A percentile compares a stretch with the other conserved stretches of the same genome.
Evolutionary conservation across 2,888 invertebrate species (phyloP).

Genomic region (Eledone cirrhosa): DNA sequence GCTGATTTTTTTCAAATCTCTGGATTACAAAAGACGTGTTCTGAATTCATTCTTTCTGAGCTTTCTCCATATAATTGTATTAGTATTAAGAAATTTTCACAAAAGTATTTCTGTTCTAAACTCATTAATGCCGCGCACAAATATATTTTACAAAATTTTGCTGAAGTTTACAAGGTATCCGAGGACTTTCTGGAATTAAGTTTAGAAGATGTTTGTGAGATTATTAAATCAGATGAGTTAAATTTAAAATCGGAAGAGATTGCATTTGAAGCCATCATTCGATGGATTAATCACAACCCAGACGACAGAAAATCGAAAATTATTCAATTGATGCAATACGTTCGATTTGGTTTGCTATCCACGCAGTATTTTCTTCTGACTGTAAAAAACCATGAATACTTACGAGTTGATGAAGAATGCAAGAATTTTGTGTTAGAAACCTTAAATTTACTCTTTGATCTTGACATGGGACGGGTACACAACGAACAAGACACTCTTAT

Average conservation of each 20-base stretch:
- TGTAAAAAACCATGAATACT: constrained; percentile 82
- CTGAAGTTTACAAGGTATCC: constrained; percentile 37
- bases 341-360: constrained; percentile 74
- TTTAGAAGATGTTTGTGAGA: constrained; percentile 37
- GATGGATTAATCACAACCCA: constrained; percentile 85
- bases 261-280: constrained; percentile 70
- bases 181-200: constrained; percentile 60
- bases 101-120: constrained; percentile 76
- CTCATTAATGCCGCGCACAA: constrained; percentile 76
- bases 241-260: constrained; percentile 60
- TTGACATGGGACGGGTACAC: constrained; percentile 84
- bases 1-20: constrained; percentile 87
- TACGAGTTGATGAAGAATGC: constrained; percentile 78
- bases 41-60: constrained; percentile 76
- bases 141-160: constrained; percentile 72
- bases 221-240: constrained; percentile 43
- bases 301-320: constrained; percentile 79
- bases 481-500: constrained; percentile 72
- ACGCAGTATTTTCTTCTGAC: constrained; percentile 89
- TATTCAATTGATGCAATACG: constrained; percentile 70
- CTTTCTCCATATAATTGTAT: constrained; percentile 82
- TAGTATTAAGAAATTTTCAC: constrained; percentile 83
- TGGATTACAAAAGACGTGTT: constrained; percentile 81
- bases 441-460: constrained; percentile 87
- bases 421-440: constrained; percentile 90